Evolutionary conservation across 2,113 vertebrate species (phyloP).

Genomic region (Pyrgilauda ruficollis): DNA sequence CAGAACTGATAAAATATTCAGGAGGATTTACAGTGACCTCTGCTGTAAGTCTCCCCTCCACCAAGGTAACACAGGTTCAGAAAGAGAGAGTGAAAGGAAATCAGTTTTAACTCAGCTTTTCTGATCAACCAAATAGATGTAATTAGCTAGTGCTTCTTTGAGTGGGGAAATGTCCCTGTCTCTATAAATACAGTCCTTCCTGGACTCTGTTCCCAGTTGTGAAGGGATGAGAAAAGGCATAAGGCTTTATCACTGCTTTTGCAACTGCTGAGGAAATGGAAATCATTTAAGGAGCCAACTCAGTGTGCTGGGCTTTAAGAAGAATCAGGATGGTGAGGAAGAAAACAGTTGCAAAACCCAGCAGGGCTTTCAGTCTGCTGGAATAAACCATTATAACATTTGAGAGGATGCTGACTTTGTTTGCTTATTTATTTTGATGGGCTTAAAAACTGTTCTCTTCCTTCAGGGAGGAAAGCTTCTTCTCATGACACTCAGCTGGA

Average conservation of each 20-base stretch:
- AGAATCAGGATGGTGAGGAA: background rate
- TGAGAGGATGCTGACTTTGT: background rate
- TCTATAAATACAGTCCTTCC: background rate
- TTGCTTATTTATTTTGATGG: background rate
- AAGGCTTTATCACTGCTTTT: background rate
- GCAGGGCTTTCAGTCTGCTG: background rate
- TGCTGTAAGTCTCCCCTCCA: background rate
- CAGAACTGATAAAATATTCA: conserved; percentile 63
- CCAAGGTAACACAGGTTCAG: background rate
- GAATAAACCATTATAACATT: background rate
- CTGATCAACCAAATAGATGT: background rate
- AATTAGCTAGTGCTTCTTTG: background rate
- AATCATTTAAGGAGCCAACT: background rate
- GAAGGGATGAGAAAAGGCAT: background rate
- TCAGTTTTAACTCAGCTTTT: background rate
- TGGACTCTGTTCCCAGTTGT: background rate
- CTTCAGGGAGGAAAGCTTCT: background rate
- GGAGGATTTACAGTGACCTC: conserved; percentile 50
- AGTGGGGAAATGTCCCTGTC: background rate
- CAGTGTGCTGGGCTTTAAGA: background rate
- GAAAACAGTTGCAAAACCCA: background rate
- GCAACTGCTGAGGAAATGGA: background rate
- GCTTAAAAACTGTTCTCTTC: background rate
- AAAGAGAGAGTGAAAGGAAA: background rate
- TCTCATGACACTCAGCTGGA: background rate